Evolutionary conservation across 2,888 invertebrate species (phyloP).

Genomic region (Arrhopalites spinosus): DNA sequence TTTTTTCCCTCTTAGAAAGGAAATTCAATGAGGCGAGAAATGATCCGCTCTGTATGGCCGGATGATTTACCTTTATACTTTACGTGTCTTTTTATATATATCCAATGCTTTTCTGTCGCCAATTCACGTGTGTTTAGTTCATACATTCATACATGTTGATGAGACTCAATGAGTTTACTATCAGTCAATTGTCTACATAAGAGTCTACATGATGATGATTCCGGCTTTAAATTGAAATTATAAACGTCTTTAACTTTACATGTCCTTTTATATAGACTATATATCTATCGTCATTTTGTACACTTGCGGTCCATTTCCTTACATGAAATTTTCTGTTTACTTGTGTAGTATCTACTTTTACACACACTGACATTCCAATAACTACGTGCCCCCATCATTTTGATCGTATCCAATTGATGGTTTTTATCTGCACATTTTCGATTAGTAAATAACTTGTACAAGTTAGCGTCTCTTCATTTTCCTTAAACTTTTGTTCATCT

Average conservation of each 20-base stretch:
- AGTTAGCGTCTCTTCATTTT: background rate
- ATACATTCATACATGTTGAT: background rate
- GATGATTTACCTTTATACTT: conserved; percentile 28
- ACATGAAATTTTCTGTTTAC: background rate
- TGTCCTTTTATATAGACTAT: too few relatives aligned
- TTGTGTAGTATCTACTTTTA: background rate
- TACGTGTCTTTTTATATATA: background rate
- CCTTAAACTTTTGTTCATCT: background rate
- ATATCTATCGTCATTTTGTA: too few relatives aligned
- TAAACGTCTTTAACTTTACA: too few relatives aligned
- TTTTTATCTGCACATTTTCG: background rate
- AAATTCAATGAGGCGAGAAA: conserved; percentile 26
- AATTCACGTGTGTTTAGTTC: background rate
- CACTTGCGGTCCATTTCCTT: conserved; percentile 10
- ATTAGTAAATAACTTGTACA: background rate
- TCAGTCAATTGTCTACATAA: background rate
- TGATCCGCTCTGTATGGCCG: conserved; percentile 29
- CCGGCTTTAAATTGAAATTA: background rate
- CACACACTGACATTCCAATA: background rate
- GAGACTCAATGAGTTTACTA: background rate
- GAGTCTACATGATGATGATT: background rate
- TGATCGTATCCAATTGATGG: background rate
- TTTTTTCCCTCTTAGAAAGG: conserved; percentile 22
- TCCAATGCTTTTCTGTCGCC: background rate
- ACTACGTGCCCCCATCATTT: background rate